Conservation (phyloP, 2,888 invertebrate genomes). For the Pyrgus malvae region DNA sequence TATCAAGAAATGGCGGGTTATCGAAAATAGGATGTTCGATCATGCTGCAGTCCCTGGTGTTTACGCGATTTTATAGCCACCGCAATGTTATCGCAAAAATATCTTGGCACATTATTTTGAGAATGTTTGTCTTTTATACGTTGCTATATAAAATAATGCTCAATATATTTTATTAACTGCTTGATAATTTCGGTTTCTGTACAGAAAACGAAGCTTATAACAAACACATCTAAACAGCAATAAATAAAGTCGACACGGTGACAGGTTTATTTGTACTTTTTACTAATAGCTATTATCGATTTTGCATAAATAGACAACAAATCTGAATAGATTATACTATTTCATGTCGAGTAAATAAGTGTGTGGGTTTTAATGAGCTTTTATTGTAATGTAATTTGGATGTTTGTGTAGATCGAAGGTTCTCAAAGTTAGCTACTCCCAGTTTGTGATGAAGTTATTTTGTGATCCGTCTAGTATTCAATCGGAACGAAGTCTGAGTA, state of each 20-base stretch:
- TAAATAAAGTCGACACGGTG: background rate
- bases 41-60: background rate
- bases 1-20: constrained; percentile 20
- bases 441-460: too few species aligned
- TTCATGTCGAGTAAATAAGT: constrained; percentile 10
- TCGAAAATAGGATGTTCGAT: constrained; percentile 20
- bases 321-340: constrained; percentile 11
- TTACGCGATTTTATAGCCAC: background rate
- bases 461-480: too few species aligned
- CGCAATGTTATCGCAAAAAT: constrained; percentile 7
- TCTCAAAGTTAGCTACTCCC: too few species aligned
- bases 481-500: too few species aligned
- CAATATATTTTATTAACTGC: constrained; percentile 1
- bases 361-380: constrained; percentile 23
- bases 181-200: background rate
- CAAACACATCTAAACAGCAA: background rate
- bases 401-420: too few species aligned
- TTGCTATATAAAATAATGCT: constrained; percentile 2
- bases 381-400: constrained; percentile 18
- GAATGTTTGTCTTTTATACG: constrained; percentile 13
- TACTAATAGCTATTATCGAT: constrained; percentile 5
- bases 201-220: background rate
- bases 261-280: background rate
- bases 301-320: constrained; percentile 6
- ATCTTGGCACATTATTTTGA: constrained; percentile 9